Percentiles rank a stretch among this genome's conserved stretches.
phyloP scores from a whole-genome alignment of 2,113 vertebrate genomes.

The Oryzias melastigma region DNA sequence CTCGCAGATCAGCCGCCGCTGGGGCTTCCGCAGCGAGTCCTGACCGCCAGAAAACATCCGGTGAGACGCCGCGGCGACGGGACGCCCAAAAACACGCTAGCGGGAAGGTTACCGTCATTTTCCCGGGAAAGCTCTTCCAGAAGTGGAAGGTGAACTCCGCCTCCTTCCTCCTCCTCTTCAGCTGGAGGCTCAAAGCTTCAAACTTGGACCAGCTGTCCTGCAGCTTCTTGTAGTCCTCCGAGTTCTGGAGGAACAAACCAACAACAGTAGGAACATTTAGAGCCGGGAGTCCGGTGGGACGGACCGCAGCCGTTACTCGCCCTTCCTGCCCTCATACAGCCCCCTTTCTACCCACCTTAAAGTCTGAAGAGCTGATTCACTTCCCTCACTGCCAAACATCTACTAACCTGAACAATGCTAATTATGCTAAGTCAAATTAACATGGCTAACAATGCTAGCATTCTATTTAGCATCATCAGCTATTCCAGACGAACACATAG shows the following conservation, averaged over 20 bases:
- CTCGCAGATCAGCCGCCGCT: conserved; percentile 91
- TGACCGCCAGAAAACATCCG: conserved; percentile 39
- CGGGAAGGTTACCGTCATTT: conserved; percentile 87
- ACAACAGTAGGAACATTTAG: not conserved
- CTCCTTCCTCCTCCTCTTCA: conserved; percentile 89
- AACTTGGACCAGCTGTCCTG: conserved; percentile 88
- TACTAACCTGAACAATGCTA: too few species aligned
- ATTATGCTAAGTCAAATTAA: too few species aligned
- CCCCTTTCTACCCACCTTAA: too few species aligned
- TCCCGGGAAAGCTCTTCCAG: conserved; percentile 98
- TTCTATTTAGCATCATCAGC: too few species aligned
- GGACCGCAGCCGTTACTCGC: not conserved
- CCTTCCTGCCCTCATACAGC: too few species aligned
- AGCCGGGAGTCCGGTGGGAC: not conserved
- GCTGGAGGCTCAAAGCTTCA: conserved; percentile 83
- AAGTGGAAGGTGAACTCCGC: conserved; percentile 91
- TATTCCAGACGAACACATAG: too few species aligned
- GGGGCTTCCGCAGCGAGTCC: conserved; percentile 93
- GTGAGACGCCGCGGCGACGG: not conserved
- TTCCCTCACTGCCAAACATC: too few species aligned
- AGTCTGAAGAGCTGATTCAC: too few species aligned
- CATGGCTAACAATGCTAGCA: too few species aligned
- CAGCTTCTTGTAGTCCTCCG: conserved; percentile 88
- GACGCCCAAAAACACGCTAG: not conserved
- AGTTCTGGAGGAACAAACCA: conserved; percentile 68